These are phyloP conservation scores for Xestoiulus laeticollis DNA, from an alignment of 2,888 invertebrate genomes.

Conservation along the genomic window DNA sequence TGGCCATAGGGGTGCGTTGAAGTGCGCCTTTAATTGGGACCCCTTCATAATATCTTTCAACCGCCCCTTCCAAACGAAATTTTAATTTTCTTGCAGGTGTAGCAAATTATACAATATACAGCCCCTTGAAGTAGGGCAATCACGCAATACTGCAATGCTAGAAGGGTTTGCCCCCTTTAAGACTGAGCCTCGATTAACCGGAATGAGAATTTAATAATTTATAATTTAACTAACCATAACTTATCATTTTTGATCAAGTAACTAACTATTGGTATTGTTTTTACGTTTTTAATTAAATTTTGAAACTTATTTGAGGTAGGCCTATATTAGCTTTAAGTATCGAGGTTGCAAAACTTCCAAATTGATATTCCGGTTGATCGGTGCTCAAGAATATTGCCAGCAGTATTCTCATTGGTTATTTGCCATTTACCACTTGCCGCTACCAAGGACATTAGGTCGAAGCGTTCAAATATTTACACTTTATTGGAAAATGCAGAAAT, in stretches of 20 bases:
- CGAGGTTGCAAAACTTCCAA: no score
- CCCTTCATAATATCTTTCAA: not conserved
- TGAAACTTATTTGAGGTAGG: no score
- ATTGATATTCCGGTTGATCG: no score
- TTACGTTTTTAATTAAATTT: no score
- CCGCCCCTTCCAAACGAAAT: not conserved
- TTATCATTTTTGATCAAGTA: no score
- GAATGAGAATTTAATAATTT: not conserved
- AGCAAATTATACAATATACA: not conserved
- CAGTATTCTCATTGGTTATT: no score
- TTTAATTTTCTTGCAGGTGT: conserved; percentile 20
- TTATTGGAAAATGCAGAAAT: not conserved
- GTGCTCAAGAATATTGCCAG: no score
- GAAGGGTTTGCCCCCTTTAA: not conserved
- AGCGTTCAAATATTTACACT: not conserved
- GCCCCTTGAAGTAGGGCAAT: not conserved
- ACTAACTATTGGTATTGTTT: no score
- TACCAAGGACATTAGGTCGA: no score
- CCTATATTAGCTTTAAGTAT: no score
- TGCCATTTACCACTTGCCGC: no score
- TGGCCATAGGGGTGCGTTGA: not conserved
- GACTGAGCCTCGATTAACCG: not conserved
- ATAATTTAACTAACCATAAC: no score
- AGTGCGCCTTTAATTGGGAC: not conserved
- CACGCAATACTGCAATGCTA: not conserved